Evolutionary conservation across 2,888 invertebrate genomes (phyloP), one percentile per base, ranked within the genome.

Genomic region (Imbricaverruca yamaguchii): DNA sequence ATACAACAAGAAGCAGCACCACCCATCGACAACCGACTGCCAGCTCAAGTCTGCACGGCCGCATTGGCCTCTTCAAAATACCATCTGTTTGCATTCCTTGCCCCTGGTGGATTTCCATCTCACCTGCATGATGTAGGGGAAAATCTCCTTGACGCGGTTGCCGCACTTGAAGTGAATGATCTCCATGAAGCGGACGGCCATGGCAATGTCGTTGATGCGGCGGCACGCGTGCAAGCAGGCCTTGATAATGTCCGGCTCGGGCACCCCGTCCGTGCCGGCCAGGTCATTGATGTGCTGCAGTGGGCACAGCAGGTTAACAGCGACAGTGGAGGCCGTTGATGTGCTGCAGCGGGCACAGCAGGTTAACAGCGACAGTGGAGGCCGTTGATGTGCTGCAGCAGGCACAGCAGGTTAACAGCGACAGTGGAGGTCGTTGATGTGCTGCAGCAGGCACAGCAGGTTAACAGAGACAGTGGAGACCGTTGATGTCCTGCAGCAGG

Each of bases 181-280:
- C 88, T 99, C 99, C 82, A 99, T 88, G 86, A 96, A 96, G 88
- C 99, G 92, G 55, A 96, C 91, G 55, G 97, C 94, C 55, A 99
- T 89, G 0, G 98, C 93, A 86, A 92, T 95, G 87, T 99, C 99
- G 87, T 99, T 98, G 8, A 97, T 91, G 85, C 95, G 91, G 85
- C 98, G 92, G 88, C 97, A 97, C 0, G 98, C 98, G 83, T 92
- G 92, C 84, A 98, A 88, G 1, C 93, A 95, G 80, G 97, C 94
- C 85, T 90, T 91, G 84, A 98, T 91, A 85, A 98, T 94, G 87
- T 90, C 92, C 83, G 98, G 97, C 87, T 97, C 97, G 0, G 98
- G 97, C 13, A 98, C 92, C 86, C 94, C 89, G 90, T 98, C 98
- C 92, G 94, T 93, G 84, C 94, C 95, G 91, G 91, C 87, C 84